Percentiles rank a stretch among this genome's conserved stretches.
Conservation (phyloP, 2,113 vertebrate species). For the Porphyrio hochstetteri region DNA sequence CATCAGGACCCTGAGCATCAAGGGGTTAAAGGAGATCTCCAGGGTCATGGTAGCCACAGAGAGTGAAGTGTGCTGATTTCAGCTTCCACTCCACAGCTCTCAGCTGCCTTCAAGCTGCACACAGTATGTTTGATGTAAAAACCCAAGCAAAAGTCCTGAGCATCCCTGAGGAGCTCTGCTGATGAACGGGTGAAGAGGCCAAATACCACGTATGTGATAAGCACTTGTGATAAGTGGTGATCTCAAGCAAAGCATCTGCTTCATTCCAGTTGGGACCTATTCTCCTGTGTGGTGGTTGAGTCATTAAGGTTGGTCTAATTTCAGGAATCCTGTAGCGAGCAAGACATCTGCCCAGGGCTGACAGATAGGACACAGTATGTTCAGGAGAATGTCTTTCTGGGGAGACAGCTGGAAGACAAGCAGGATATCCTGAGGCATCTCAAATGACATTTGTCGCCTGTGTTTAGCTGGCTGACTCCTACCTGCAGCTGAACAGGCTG, state of each 20-base stretch:
- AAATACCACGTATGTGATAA: background rate
- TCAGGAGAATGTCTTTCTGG: background rate
- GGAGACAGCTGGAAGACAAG: background rate
- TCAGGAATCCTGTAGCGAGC: background rate
- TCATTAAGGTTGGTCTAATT: background rate
- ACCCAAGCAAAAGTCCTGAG: background rate
- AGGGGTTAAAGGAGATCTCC: background rate
- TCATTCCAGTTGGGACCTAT: background rate
- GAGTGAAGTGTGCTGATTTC: background rate
- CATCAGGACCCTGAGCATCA: background rate
- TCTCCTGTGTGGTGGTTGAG: background rate
- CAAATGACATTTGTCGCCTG: background rate
- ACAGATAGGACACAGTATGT: background rate
- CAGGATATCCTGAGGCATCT: background rate
- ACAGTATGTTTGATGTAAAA: background rate
- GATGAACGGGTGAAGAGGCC: background rate
- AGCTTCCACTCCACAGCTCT: background rate
- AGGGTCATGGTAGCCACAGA: background rate
- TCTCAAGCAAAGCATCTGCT: background rate
- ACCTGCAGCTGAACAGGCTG: background rate
- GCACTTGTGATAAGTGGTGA: background rate
- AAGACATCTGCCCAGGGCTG: background rate
- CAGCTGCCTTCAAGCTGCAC: background rate
- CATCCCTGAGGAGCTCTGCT: background rate
- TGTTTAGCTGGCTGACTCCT: background rate